A percentile compares a stretch with the other conserved stretches of the same genome.
phyloP scores from a whole-genome alignment of 1,140 invertebrate genomes.

The Ooceraea biroi region DNA sequence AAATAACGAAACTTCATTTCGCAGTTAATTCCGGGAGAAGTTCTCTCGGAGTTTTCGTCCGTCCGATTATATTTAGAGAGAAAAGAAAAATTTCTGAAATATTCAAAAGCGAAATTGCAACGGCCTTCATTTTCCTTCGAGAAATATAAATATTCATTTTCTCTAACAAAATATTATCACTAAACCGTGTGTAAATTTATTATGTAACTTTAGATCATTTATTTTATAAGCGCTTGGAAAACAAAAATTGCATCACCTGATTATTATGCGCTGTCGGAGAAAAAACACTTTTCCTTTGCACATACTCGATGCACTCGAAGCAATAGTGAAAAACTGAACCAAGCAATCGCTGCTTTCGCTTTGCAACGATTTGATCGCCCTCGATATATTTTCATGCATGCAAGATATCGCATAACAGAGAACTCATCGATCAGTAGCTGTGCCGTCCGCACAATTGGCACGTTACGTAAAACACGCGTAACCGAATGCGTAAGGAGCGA shows the following conservation, averaged over 20 bases:
- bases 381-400: conserved; percentile 2
- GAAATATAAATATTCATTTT: no score
- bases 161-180: no score
- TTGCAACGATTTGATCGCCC: neutral
- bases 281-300: neutral
- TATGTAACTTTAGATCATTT: no score
- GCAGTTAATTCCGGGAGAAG: neutral
- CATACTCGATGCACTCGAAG: neutral
- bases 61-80: no score
- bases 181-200: no score
- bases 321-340: neutral
- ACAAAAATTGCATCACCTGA: neutral
- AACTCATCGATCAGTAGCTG: neutral
- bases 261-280: neutral
- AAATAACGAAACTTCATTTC: neutral
- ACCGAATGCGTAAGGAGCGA: neutral
- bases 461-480: neutral
- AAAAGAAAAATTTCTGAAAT: no score
- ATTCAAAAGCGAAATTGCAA: no score
- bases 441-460: neutral
- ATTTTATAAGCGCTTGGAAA: neutral
- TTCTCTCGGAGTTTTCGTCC: no score
- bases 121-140: no score
- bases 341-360: neutral
- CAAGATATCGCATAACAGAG: conserved; percentile 21